phyloP scores from a whole-genome alignment of 2,888 invertebrate genomes.

The Xanthia icteritia region DNA sequence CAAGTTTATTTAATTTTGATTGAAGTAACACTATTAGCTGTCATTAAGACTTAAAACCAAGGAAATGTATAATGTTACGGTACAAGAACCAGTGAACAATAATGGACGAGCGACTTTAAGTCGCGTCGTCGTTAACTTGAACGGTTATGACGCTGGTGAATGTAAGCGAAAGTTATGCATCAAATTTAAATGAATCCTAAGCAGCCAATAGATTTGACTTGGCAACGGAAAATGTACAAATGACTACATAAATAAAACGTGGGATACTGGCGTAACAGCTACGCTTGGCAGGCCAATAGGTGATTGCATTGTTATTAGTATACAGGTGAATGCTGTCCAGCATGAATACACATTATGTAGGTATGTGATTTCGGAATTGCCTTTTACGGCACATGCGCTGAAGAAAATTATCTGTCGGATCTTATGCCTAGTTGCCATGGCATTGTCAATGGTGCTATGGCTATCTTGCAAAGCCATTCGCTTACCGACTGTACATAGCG shows the following conservation, averaged over 20 bases:
- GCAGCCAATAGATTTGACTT: slow-evolving; percentile 32
- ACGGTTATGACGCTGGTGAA: slow-evolving; percentile 33
- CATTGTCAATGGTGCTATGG: slow-evolving; percentile 4
- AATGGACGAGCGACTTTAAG: slow-evolving; percentile 41
- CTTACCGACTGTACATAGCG: neutral
- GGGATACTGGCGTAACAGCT: slow-evolving; percentile 26
- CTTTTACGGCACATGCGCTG: neutral
- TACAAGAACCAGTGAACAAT: slow-evolving; percentile 29
- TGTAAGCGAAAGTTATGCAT: slow-evolving; percentile 46
- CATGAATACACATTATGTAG: neutral
- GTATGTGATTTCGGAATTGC: slow-evolving; percentile 3
- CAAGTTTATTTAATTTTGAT: neutral
- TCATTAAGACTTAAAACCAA: slow-evolving; percentile 11
- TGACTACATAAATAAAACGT: slow-evolving; percentile 30
- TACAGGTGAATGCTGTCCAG: slow-evolving; percentile 30
- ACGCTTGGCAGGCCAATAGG: slow-evolving; percentile 30
- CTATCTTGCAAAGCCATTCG: neutral
- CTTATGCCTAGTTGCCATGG: neutral
- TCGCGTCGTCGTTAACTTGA: slow-evolving; percentile 46
- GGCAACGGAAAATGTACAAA: slow-evolving; percentile 32
- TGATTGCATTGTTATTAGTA: slow-evolving; percentile 39
- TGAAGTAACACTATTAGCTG: slow-evolving; percentile 10
- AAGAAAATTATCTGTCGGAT: neutral
- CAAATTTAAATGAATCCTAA: slow-evolving; percentile 32
- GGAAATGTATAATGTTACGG: slow-evolving; percentile 22